Base-by-base conservation (phyloP, 2,113 vertebrate species). In the Daubentonia madagascariensis region DNA sequence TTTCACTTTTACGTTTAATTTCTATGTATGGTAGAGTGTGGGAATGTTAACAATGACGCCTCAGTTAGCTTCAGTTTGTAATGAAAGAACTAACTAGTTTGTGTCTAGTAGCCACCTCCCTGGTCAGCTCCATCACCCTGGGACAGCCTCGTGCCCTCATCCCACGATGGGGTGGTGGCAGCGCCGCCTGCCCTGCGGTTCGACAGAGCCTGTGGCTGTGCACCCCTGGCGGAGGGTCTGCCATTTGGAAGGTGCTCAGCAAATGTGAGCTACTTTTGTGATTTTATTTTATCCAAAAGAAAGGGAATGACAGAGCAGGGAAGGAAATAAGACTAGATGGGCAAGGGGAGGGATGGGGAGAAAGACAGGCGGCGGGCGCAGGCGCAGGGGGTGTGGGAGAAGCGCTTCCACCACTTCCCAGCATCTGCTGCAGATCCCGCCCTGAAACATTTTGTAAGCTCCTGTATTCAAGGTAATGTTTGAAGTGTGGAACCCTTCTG, bases 401-500 rank as follows among this genome's bases (percentile, higher is more conserved):
- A 8, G 0, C 11, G 0, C 4, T 78, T 89, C 92, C 89, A 89
- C 20, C 72, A 90, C 95, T 95, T 97, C 94, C 86, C 72, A 95
- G 89, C 68, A 97, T 35, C 52, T 73, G n/a, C 59, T 88, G 73
- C 72, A 89, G 89, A 84, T 32, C 61, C 72, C 57, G 81, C 93
- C 90, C 96, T 87, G 45, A 68, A 97, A 85, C 83, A 59, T 98
- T 97, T 98, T 98, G 98, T 97, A 98, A 99, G 90, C 94, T 93
- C 72, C 84, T 88, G 85, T 3, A 22, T 95, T 96, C 85, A 28
- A 45, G 97, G 96, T 98, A 97, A 97, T 98, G 92, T 98, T 98
- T 98, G 87, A 63, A 12, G 94, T 98, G 61, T 98, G 98, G 85
- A 89, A 43, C 86, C 94, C 90, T 89, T 48, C 63, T 7, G 87